Conservation (phyloP, 1,140 invertebrate species). For the Drosophila hydei region DNA sequence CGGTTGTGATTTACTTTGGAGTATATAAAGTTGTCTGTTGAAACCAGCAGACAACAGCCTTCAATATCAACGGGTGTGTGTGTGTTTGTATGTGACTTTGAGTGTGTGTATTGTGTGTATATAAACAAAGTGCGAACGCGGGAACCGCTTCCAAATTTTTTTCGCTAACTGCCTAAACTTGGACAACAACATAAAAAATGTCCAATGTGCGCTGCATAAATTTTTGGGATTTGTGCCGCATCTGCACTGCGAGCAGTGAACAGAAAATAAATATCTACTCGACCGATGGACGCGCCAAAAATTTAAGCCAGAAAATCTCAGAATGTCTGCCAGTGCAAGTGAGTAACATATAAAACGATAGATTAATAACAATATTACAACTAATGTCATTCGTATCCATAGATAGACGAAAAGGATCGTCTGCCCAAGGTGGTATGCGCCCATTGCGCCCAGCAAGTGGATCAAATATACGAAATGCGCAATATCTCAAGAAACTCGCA, state of each 20-base stretch:
- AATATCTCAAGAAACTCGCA: slow-evolving; percentile 88
- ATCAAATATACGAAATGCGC: slow-evolving; percentile 87
- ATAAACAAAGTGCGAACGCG: slow-evolving; percentile 46
- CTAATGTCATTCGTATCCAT: slow-evolving; percentile 8
- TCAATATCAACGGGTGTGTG: slow-evolving; percentile 16
- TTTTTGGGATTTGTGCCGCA: slow-evolving; percentile 89
- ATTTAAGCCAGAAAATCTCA: slow-evolving; percentile 87
- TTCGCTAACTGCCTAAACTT: slow-evolving; percentile 1
- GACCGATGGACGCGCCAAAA: slow-evolving; percentile 87
- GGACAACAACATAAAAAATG: slow-evolving; percentile 80
- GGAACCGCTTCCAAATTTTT: slow-evolving; percentile 11
- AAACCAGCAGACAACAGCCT: slow-evolving; percentile 41
- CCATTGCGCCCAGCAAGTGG: slow-evolving; percentile 87
- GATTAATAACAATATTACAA: background rate
- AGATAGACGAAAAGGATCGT: slow-evolving; percentile 88
- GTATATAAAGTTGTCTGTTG: slow-evolving; percentile 13
- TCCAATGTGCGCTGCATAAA: slow-evolving; percentile 88
- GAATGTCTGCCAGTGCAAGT: slow-evolving; percentile 87
- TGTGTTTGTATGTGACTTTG: background rate
- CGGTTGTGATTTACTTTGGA: slow-evolving; percentile 11
- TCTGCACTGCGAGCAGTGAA: slow-evolving; percentile 87
- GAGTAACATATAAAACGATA: slow-evolving; percentile 33
- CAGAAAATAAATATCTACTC: slow-evolving; percentile 89
- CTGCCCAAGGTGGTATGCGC: slow-evolving; percentile 89
- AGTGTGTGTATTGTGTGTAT: slow-evolving; percentile 30